Conservation (phyloP, 2,888 invertebrate genomes). For the Hypomecis atomaria region DNA sequence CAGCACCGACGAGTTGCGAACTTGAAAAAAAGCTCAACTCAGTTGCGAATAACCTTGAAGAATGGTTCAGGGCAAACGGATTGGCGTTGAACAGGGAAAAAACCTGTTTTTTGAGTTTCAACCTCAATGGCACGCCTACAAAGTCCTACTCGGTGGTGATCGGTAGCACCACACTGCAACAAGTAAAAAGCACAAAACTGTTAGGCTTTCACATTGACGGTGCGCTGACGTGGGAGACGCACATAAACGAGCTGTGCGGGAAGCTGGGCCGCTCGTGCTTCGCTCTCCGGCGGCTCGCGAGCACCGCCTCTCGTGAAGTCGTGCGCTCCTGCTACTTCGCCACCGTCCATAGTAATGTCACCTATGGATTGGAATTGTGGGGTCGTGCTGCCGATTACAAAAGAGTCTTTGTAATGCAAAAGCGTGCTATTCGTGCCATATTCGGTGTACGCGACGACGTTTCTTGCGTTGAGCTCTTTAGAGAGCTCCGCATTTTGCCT, state of each 20-base stretch:
- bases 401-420: conserved; percentile 5
- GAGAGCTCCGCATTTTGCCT: conserved; percentile 1
- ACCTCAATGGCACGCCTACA: not conserved
- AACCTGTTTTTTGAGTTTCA: not conserved
- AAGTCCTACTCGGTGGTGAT: not conserved
- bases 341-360: conserved; percentile 11
- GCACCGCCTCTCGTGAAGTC: conserved; percentile 13
- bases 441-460: not conserved
- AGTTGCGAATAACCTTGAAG: not conserved
- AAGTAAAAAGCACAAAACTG: conserved; percentile 10
- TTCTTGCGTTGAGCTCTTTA: not conserved
- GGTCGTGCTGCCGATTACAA: conserved; percentile 1
- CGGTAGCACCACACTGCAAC: not conserved
- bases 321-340: conserved; percentile 23
- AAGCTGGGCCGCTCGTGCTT: conserved; percentile 25
- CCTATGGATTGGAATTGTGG: conserved; percentile 20
- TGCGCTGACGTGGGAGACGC: conserved; percentile 11
- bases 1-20: conserved; percentile 2
- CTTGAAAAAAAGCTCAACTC: not conserved
- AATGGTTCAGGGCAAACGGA: conserved; percentile 20
- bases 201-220: conserved; percentile 17
- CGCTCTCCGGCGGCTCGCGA: conserved; percentile 16
- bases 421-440: not conserved
- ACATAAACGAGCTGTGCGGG: conserved; percentile 17
- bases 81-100: conserved; percentile 10